Base-by-base conservation (phyloP, 1,140 invertebrate species). In the Trichonephila clavata region DNA sequence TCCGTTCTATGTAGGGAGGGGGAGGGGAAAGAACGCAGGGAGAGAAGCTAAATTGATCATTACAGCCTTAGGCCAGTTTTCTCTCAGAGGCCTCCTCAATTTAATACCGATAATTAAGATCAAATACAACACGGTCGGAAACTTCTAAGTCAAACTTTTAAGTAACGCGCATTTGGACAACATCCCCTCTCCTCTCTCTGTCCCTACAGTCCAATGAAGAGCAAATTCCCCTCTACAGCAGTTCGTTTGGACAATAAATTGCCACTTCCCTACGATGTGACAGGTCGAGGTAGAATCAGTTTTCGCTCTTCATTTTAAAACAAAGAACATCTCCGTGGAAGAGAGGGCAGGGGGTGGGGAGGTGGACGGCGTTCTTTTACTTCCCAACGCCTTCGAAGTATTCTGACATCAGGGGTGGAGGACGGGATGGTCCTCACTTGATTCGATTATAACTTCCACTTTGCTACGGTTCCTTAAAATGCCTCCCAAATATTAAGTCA, bases 401-500 rank as follows among this genome's bases (percentile, higher is more conserved):
- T 39, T 39, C 32, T 27, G 18, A 77, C 32, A 77, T 32, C 24
- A 16, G 71, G 71, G 24, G 71, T 18, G 27, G 32, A 13, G 18
- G 71, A 18, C 7, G 71, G 1, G 71, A 8, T 18, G 27, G 71
- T 18, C 71, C 71, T 77, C 39, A n/a, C 32, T 57, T 92, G 59
- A 93, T 93, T 93, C 92, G 86, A 93, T 93, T 93, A 93, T 59
- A 93, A 88, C 65, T 88, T 86, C 92, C 91, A 92, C 83, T 92
- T 92, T 92, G 91, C 63, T 27, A 84, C 59, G 27, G 63, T 81
- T 50, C 92, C 92, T 87, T 88, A 87, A 87, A 87, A 87, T 93
- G 84, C 92, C 65, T 81, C 92, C 84, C 84, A 93, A 93, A 93
- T 93, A 93, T 93, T 93, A 93, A 93, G 92, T 93, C 92, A 93